Base-by-base conservation (phyloP, 2,113 vertebrate species). In the Notiomystis cincta region DNA sequence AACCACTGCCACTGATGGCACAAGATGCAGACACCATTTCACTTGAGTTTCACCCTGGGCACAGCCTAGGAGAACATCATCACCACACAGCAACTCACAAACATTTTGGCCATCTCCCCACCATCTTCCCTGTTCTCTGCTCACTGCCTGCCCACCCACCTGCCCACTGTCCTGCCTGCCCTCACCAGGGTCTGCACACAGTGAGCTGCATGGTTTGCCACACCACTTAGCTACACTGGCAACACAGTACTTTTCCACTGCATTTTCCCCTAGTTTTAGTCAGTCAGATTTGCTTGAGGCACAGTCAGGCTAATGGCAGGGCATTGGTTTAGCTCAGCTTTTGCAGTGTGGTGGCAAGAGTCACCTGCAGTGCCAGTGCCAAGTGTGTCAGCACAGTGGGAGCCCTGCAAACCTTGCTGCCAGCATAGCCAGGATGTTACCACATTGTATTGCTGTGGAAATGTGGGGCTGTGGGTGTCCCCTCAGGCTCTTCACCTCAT, bases 171-270 rank as follows among this genome's bases (percentile, higher is more conserved):
- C 15, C 37, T 9, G 6, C 28, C 44, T 69, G 35, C 33, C 37
- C 21, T 69, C 0, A 0, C 2, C 4, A 24, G 38, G 18, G 28
- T 57, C 24, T 50, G 45, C 35, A 16, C 10, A 9, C 27, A 14
- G 73, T 2, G 4, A 87, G 9, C 42, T 82, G 30, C 44, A 8
- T 64, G 47, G 45, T 57, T 71, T 65, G n/a, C 47, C 15, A 23
- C 18, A 11, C 5, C 60, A 23, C 33, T 45, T 45, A 71, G 30
- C 30, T 35, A 13, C 45, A 18, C 33, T 50, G 40, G 30, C 33
- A 72, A 10, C 5, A 1, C 4, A 88, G 27, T 64, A 40, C 15
- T 24, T 58, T 82, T 58, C 58, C 28, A 28, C 15, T 51, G 31
- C 8, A 1, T 50, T 90, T 78, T 25, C 2, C 28, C 10, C 13